Percentiles rank a stretch among this genome's conserved stretches.
These are phyloP conservation scores for Heliocidaris tuberculata DNA, from an alignment of 35 echinoderm and acorn worm species.

Conservation along the genomic window DNA sequence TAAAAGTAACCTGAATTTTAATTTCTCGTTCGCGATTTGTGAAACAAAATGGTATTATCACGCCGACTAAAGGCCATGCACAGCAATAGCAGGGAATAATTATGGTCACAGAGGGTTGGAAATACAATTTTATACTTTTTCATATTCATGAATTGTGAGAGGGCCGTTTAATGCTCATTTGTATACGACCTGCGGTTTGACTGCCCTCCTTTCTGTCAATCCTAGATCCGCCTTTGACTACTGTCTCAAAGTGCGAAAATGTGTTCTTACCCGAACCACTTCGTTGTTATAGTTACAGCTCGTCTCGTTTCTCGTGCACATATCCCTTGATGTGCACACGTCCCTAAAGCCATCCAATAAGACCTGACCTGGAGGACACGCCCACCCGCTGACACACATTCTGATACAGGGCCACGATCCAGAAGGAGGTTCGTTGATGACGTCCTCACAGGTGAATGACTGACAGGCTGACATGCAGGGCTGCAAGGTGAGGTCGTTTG, in stretches of 20 bases:
- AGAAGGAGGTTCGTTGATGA: constrained; percentile 25
- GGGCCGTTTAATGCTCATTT: too few species aligned
- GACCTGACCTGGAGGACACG: constrained; percentile 9
- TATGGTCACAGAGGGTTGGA: too few species aligned
- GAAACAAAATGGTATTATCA: too few species aligned
- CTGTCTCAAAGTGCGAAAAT: not conserved
- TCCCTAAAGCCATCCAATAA: constrained; percentile 14
- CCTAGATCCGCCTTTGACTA: too few species aligned
- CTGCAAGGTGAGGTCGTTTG: constrained; percentile 25
- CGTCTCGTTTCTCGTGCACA: not conserved
- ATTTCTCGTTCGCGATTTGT: too few species aligned
- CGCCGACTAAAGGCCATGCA: too few species aligned
- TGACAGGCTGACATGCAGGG: not conserved
- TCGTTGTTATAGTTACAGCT: constrained; percentile 30
- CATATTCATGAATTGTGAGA: too few species aligned
- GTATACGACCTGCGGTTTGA: too few species aligned
- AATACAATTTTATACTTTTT: too few species aligned
- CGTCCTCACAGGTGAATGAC: constrained; percentile 32
- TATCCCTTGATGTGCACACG: not conserved
- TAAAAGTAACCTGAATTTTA: too few species aligned
- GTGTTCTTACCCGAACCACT: not conserved
- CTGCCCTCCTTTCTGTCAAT: too few species aligned
- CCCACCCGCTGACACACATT: constrained; percentile 45
- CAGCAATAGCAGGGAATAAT: too few species aligned
- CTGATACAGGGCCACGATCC: constrained; percentile 21